A percentile compares a stretch with the other conserved stretches of the same genome.
Evolutionary conservation across 2,888 invertebrate species (phyloP).

Genomic region (Hyalella azteca): DNA sequence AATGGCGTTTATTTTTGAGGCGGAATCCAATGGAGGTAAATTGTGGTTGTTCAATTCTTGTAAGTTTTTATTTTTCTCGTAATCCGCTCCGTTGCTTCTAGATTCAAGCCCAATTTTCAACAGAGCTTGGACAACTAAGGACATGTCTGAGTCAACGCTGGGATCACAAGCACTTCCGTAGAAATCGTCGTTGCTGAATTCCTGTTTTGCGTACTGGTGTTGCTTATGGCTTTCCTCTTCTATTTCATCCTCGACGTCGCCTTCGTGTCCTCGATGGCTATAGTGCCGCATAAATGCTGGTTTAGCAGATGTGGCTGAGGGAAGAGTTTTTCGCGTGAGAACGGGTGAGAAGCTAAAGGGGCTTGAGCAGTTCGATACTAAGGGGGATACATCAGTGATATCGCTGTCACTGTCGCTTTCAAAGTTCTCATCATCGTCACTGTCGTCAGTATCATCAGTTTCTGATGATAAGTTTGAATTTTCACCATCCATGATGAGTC

Average conservation of each 20-base stretch:
- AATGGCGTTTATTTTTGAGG: conserved; percentile 48
- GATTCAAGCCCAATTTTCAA: conserved; percentile 31
- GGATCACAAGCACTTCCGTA: not conserved
- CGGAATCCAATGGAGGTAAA: not conserved
- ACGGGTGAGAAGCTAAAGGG: conserved; percentile 57
- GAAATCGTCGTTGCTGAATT: conserved; percentile 12
- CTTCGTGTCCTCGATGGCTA: conserved; percentile 24
- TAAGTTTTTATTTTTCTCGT: conserved; percentile 25
- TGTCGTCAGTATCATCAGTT: conserved; percentile 45
- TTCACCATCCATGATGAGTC: conserved; percentile 57
- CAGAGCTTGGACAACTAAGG: conserved; percentile 28
- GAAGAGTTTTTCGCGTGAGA: conserved; percentile 47
- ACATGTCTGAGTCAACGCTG: conserved; percentile 15
- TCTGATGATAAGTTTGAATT: conserved; percentile 58
- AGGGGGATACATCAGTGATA: conserved; percentile 57
- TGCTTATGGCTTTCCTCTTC: conserved; percentile 27
- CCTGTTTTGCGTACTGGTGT: conserved; percentile 5
- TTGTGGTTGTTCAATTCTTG: conserved; percentile 5
- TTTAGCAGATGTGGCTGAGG: conserved; percentile 44
- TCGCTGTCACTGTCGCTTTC: conserved; percentile 57
- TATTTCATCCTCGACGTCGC: conserved; percentile 38
- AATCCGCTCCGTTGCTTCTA: conserved; percentile 14
- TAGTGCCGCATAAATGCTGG: conserved; percentile 42
- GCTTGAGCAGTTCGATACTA: conserved; percentile 53
- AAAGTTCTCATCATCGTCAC: conserved; percentile 44